Percentiles rank a stretch among this genome's conserved stretches.
These are phyloP conservation scores for Trematomus loennbergii DNA, from an alignment of 2,113 vertebrate species.

Conservation along the genomic window DNA sequence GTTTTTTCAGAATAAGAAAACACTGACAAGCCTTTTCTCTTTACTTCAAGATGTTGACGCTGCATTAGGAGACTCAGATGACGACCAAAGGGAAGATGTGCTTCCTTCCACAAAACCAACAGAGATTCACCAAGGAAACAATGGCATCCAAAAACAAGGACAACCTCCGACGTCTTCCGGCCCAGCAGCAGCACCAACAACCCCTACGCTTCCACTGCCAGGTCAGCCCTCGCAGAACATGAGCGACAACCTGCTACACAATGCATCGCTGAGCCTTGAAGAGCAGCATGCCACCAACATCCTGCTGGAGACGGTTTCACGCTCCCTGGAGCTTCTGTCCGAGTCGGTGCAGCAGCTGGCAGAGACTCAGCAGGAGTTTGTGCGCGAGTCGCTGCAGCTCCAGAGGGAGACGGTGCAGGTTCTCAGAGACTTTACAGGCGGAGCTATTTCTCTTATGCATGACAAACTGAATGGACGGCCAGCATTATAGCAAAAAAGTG, in stretches of 20 bases:
- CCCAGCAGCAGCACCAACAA: background rate
- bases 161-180: conserved; percentile 33
- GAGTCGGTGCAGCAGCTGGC: conserved; percentile 86
- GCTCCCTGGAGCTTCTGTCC: conserved; percentile 84
- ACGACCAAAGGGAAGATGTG: conserved; percentile 71
- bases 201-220: background rate
- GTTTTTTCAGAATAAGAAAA: background rate
- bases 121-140: conserved; percentile 63
- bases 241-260: conserved; percentile 70
- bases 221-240: conserved; percentile 23
- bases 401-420: conserved; percentile 85
- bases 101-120: conserved; percentile 56
- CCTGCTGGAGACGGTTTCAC: conserved; percentile 81
- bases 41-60: conserved; percentile 68
- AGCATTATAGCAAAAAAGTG: conserved; percentile 63
- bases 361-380: conserved; percentile 86
- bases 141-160: conserved; percentile 59
- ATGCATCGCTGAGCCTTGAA: conserved; percentile 79
- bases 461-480: conserved; percentile 87
- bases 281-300: conserved; percentile 85
- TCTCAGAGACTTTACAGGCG: conserved; percentile 84
- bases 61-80: conserved; percentile 76
- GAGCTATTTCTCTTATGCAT: conserved; percentile 82
- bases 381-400: conserved; percentile 82
- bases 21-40: background rate